Evolutionary conservation across 1,140 invertebrate genomes (phyloP), one percentile per base, ranked within the genome.

Genomic region (Drosophila trapezifrons): DNA sequence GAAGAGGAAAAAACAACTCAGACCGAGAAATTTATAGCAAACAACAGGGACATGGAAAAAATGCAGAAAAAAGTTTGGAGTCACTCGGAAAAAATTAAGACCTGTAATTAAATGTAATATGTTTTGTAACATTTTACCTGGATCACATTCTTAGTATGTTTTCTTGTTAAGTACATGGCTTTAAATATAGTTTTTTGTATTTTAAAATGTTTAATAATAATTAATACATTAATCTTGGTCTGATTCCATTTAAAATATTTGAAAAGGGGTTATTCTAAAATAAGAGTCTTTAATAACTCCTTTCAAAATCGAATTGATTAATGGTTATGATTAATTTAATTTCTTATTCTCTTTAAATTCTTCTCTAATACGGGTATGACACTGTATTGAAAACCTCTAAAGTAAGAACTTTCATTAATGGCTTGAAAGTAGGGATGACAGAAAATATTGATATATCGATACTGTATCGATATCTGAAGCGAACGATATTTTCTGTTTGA

Each of bases 11-110:
- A 66, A 79, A 10, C 29, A 43, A 13, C 38, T 32, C 18, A 20
- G n/a, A 13, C 29, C 12, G 47, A 37, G 13, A 45, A 62, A 70
- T 70, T 70, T 70, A 70, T 70, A 45, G 60, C 27, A 45, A 51
- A 51, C 35, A 29, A 49, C 32, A 66, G 20, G 46, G 45, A 57
- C 25, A 12, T 1, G 1, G 13, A 45, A 27, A 46, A 18, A 54
- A 29, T 32, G 9, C 27, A 38, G 32, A 7, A 9, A 20, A 13
- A 22, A 4, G 22, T 22, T 22, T 4, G 9, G 15, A 13, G n/a
- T 2, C 64, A 51, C 60, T 69, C 3, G 17, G 4, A 17, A 45
- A 73, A 71, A 60, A 43, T 0, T 10, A 32, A 10, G 29, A n/a
- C n/a, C n/a, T n/a, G n/a, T n/a, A n/a, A n/a, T n/a, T n/a, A n/a